Evolutionary conservation across 2,888 invertebrate genomes (phyloP), one percentile per base, ranked within the genome.

Genomic region (Trichogramma evanescens): DNA sequence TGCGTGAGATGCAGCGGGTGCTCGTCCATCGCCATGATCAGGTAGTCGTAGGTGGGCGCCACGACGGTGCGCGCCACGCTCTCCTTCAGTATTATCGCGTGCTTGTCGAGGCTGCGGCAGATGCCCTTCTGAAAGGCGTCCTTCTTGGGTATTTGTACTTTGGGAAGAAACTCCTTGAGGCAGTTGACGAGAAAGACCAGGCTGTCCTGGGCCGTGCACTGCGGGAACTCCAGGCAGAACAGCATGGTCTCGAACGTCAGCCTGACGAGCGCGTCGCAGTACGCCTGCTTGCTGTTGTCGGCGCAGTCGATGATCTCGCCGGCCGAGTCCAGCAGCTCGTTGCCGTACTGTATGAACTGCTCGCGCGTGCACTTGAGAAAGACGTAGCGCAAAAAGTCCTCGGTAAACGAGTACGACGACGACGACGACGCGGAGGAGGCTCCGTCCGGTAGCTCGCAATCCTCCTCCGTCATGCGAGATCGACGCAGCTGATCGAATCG

Each of bases 201-300:
- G 6, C 68, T 65, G 41, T 72, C 66, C 0, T 57, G 59, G 2
- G 68, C 62, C 43, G 65, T 66, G 0, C 65, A 44, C 0, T 59
- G 41, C 1, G 73, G 68, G 50, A 68, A 73, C 50, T 72, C 70
- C 5, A 77, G 54, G 42, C 65, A 67, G 39, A 74, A 65, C 1
- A 65, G 59, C 42, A 70, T 70, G 1, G 70, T 69, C 44, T 74
- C 72, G 6, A 71, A 64, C 0, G 71, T 74, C 4, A 72, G 58
- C 6, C 65, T 65, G 4, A 70, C 54, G 5, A 75, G 63, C 42
- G 69, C 63, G 6, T 71, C 61, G 4, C 46, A 58, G 5, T 10
- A 10, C 0, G 56, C 54, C 1, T n/a, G 3, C 6, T 42, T 43
- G 48, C 13, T 46, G 5, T 13, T 3, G 13, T 49, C 13, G 49